Evolutionary conservation across 64 coral and sea anemone species (phyloP), one percentile per base, ranked within the genome.

Genomic region (Platygyra sinensis): DNA sequence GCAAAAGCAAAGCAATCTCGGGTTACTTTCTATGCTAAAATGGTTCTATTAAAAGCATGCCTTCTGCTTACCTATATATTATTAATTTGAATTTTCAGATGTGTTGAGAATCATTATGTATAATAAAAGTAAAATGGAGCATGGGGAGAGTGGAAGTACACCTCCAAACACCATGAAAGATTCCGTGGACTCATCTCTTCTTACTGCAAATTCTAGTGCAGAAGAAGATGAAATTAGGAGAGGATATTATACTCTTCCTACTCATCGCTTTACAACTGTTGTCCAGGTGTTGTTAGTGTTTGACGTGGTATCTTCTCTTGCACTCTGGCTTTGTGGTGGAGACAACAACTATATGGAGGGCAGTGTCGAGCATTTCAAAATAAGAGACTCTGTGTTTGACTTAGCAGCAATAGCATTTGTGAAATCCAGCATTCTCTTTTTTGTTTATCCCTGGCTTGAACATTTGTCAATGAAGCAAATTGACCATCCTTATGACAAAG

Each of bases 301-400:
- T 72, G 95, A 96, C 30, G 72, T 96, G 14, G 38, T 31, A 3
- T 96, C 88, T 3, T 94, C 95, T 19, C 62, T 94, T 55, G 76
- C 84, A 52, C 60, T 96, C 16, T 96, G 95, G 95, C 92, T 96
- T 65, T 82, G 87, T 81, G 92, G 95, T 15, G 92, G 95, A 30
- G 27, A 91, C 72, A 88, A 60, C 7, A 39, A 94, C 10, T 93
- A 96, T 39, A 30, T 96, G 87, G 95, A 96, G 49, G 38, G 76
- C 16, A 93, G 52, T 85, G 84, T 96, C 6, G 81, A 85, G 3
- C 77, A 73, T 18, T 96, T 96, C 63, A 82, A 74, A 39, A 88
- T 96, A 22, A 87, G 85, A 85, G 85, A 87, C 51, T 89, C 90
- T 7, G 91, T 96, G 27, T 93, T 96, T 88, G 95, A 96, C 61